Evolutionary conservation across 2,888 invertebrate species (phyloP).

Genomic region (Erebia epiphron): DNA sequence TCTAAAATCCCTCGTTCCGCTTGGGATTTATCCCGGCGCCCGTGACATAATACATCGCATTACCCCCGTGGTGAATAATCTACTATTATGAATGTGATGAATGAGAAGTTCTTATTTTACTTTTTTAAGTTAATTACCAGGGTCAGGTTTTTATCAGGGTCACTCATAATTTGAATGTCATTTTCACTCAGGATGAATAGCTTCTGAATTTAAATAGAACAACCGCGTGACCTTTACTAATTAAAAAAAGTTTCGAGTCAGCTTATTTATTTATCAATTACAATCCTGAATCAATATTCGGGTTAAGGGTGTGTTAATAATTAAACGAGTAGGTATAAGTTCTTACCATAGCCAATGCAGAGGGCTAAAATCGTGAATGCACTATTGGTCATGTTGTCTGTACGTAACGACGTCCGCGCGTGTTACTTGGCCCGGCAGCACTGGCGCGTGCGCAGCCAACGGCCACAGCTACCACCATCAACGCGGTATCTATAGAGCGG

Average conservation of each 20-base stretch:
- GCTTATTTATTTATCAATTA: not conserved
- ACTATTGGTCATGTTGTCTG: slow-evolving; percentile 62
- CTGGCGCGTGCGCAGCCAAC: slow-evolving; percentile 59
- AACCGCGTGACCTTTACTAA: slow-evolving; percentile 13
- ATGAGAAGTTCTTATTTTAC: too few species aligned
- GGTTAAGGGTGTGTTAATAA: not conserved
- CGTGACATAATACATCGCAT: too few species aligned
- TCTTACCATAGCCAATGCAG: slow-evolving; percentile 72
- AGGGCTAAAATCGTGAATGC: slow-evolving; percentile 63
- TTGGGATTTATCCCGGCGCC: too few species aligned
- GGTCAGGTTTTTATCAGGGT: not conserved
- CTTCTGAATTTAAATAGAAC: slow-evolving; percentile 15
- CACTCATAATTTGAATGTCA: not conserved
- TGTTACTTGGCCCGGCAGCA: slow-evolving; percentile 63
- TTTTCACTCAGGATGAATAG: slow-evolving; percentile 13
- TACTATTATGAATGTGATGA: not conserved
- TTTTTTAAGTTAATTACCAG: too few species aligned
- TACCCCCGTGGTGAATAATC: too few species aligned
- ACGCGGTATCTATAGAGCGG: slow-evolving; percentile 57
- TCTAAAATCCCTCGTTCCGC: too few species aligned
- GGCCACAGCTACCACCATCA: slow-evolving; percentile 49
- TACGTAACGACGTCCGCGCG: slow-evolving; percentile 68
- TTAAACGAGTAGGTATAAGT: slow-evolving; percentile 5
- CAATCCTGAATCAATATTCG: not conserved
- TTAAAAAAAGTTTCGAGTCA: not conserved